phyloP scores from a whole-genome alignment of 2,888 invertebrate genomes.

The Ischnus inquisitorius region DNA sequence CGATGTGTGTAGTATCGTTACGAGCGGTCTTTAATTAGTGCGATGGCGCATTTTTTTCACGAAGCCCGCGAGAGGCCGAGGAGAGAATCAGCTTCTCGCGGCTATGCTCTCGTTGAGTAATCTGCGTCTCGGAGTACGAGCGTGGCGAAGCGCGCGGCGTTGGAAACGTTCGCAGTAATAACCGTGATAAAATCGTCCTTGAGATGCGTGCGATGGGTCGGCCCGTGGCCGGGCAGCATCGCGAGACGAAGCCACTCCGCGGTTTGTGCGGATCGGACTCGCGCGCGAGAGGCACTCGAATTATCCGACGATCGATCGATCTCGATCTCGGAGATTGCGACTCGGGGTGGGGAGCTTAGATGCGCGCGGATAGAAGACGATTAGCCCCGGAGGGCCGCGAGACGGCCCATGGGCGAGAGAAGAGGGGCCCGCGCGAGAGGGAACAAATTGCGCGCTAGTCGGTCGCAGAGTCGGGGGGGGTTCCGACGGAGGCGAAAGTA shows the following conservation, averaged over 20 bases:
- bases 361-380: slow-evolving; percentile 65
- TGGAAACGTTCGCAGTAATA: slow-evolving; percentile 66
- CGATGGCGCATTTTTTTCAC: slow-evolving; percentile 51
- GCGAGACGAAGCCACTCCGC: slow-evolving; percentile 13
- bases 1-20: slow-evolving; percentile 36
- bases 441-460: slow-evolving; percentile 67
- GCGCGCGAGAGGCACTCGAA: slow-evolving; percentile 57
- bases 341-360: slow-evolving; percentile 60
- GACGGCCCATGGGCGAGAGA: slow-evolving; percentile 55
- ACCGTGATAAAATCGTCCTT: slow-evolving; percentile 70
- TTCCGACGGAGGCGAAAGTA: slow-evolving; percentile 53
- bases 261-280: slow-evolving; percentile 2
- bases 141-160: slow-evolving; percentile 61
- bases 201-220: slow-evolving; percentile 33
- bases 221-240: background rate
- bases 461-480: too few relatives aligned
- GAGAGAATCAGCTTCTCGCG: slow-evolving; percentile 45
- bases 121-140: slow-evolving; percentile 65
- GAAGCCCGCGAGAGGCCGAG: slow-evolving; percentile 17
- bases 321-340: slow-evolving; percentile 68
- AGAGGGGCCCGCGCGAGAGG: slow-evolving; percentile 30
- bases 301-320: slow-evolving; percentile 68
- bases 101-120: slow-evolving; percentile 60
- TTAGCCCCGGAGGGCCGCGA: slow-evolving; percentile 63
- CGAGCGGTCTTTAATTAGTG: slow-evolving; percentile 65